These are phyloP conservation scores for Unio pictorum DNA, from an alignment of 2,888 invertebrate genomes.

Conservation along the genomic window DNA sequence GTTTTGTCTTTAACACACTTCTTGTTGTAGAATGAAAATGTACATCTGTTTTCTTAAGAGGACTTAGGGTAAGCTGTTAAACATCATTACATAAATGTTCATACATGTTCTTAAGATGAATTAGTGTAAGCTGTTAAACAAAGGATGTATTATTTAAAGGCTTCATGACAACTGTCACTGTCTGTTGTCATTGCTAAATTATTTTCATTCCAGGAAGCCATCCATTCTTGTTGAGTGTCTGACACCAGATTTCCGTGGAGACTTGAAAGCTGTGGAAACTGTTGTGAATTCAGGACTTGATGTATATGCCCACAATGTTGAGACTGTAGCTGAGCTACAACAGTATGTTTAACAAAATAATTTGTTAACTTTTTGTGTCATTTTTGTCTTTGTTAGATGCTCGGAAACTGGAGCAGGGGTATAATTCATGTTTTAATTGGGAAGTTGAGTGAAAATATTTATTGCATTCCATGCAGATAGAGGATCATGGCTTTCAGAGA, in stretches of 20 bases:
- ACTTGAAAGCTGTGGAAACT: conserved; percentile 80
- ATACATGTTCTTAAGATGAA: no score
- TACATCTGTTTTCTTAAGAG: no score
- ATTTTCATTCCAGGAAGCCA: conserved; percentile 68
- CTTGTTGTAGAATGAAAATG: no score
- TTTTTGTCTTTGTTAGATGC: neutral
- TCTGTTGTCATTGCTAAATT: no score
- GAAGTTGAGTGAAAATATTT: neutral
- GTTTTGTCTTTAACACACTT: no score
- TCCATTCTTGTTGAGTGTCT: conserved; percentile 95
- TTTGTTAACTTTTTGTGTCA: no score
- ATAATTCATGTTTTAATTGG: neutral
- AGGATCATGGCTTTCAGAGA: no score
- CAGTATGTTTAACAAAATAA: conserved; percentile 72
- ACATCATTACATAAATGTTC: no score
- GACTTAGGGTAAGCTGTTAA: no score
- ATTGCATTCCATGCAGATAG: neutral
- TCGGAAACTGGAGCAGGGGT: neutral
- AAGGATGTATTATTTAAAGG: no score
- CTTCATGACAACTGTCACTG: no score
- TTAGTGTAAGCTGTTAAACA: no score
- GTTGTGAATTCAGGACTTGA: conserved; percentile 90
- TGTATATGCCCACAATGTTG: conserved; percentile 98
- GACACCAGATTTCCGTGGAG: conserved; percentile 95
- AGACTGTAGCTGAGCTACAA: conserved; percentile 93